These are phyloP conservation scores for Tipula helvola DNA, from an alignment of 2,888 invertebrate genomes.

Conservation along the genomic window DNA sequence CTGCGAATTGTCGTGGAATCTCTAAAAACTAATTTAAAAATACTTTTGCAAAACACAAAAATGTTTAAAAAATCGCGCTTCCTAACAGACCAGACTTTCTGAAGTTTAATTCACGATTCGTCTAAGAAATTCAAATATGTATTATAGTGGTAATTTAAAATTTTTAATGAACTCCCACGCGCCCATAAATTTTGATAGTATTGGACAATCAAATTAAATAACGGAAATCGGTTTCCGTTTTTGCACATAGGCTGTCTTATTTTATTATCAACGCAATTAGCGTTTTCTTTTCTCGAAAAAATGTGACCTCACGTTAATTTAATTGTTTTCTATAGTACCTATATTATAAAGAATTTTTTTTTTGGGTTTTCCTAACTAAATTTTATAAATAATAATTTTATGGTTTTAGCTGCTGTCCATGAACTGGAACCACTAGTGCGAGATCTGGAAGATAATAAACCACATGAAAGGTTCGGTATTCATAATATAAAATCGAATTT, in stretches of 20 bases:
- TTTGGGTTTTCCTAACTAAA: not conserved
- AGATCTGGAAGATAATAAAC: slow-evolving; percentile 42
- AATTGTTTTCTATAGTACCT: not conserved
- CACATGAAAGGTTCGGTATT: not conserved
- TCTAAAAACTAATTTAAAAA: no score
- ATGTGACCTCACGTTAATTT: not conserved
- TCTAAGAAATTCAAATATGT: not conserved
- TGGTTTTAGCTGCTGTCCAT: slow-evolving; percentile 38
- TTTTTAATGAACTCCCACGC: not conserved
- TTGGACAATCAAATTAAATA: not conserved
- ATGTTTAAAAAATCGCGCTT: no score
- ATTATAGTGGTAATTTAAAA: not conserved
- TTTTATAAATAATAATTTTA: not conserved
- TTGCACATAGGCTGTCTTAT: not conserved
- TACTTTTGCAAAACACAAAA: no score
- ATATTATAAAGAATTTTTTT: not conserved
- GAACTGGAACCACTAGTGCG: slow-evolving; percentile 67
- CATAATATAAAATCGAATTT: not conserved
- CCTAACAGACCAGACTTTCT: no score
- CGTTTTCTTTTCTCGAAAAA: not conserved
- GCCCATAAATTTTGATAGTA: not conserved
- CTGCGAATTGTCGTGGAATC: no score
- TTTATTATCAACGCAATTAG: not conserved
- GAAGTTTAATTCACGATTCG: not conserved
- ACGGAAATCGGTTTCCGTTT: not conserved